These are phyloP conservation scores for Hyles euphorbiae DNA, from an alignment of 1,140 invertebrate species.

Conservation along the genomic window DNA sequence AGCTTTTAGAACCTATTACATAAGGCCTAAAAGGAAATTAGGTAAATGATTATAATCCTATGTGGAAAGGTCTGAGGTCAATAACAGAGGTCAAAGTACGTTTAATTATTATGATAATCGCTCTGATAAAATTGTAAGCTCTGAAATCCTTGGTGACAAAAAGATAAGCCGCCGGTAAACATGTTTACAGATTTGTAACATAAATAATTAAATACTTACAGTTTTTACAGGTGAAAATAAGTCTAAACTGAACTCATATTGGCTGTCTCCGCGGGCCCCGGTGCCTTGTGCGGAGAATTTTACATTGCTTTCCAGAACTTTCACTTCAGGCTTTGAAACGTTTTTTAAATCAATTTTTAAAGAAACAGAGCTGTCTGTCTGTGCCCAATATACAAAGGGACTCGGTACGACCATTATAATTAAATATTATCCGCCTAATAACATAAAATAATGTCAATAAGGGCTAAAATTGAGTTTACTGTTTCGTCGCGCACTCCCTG, in stretches of 20 bases:
- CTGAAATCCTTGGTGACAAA: no score
- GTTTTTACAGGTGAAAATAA: constrained; percentile 82
- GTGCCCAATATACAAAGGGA: constrained; percentile 96
- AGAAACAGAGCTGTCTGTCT: constrained; percentile 85
- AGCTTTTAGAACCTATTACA: no score
- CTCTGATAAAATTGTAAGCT: no score
- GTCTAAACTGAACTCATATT: constrained; percentile 84
- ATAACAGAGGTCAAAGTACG: neutral
- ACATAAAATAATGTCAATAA: neutral
- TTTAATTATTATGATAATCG: no score
- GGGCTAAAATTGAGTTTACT: no score
- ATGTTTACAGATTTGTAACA: no score
- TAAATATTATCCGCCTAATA: neutral
- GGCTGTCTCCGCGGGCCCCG: constrained; percentile 81
- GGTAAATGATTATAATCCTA: no score
- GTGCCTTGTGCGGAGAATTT: constrained; percentile 80
- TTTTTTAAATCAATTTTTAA: constrained; percentile 91
- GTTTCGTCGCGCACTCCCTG: no score
- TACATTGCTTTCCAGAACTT: constrained; percentile 77
- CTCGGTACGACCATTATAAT: constrained; percentile 73
- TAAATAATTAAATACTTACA: constrained; percentile 72
- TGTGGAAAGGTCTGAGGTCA: neutral
- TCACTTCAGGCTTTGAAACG: constrained; percentile 79
- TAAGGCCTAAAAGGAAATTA: no score
- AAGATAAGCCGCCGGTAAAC: no score